Conservation (phyloP, 2,797 vertebrate species). For the Nothura maculosa region DNA sequence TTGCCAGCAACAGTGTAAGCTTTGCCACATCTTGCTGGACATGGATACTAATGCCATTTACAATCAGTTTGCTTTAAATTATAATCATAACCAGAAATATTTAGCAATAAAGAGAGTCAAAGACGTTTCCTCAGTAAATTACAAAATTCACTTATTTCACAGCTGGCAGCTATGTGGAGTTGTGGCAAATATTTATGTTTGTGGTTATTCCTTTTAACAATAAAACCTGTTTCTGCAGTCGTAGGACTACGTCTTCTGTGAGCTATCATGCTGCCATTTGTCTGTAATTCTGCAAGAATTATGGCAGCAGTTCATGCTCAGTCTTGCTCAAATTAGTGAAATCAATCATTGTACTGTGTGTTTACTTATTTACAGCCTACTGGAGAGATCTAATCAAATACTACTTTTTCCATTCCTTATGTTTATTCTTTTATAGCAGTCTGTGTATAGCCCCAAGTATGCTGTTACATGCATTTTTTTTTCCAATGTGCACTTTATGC, state of each 20-base stretch:
- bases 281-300: not conserved
- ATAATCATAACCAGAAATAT: not conserved
- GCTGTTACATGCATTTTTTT: not conserved
- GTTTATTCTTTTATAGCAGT: not conserved
- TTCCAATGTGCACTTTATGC: not conserved
- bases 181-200: not conserved
- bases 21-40: conserved; percentile 29
- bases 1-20: conserved; percentile 16
- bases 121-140: not conserved
- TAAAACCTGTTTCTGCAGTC: not conserved
- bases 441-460: not conserved
- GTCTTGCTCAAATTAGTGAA: not conserved
- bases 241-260: not conserved
- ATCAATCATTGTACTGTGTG: not conserved
- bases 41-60: not conserved
- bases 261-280: not conserved
- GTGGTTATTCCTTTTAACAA: not conserved
- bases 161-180: not conserved
- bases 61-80: conserved; percentile 9
- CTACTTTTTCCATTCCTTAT: not conserved
- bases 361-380: not conserved
- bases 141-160: not conserved
- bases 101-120: not conserved
- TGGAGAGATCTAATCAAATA: not conserved
- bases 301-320: not conserved